These are phyloP conservation scores for Acanthopagrus latus DNA, from an alignment of 2,797 vertebrate species.

Conservation along the genomic window DNA sequence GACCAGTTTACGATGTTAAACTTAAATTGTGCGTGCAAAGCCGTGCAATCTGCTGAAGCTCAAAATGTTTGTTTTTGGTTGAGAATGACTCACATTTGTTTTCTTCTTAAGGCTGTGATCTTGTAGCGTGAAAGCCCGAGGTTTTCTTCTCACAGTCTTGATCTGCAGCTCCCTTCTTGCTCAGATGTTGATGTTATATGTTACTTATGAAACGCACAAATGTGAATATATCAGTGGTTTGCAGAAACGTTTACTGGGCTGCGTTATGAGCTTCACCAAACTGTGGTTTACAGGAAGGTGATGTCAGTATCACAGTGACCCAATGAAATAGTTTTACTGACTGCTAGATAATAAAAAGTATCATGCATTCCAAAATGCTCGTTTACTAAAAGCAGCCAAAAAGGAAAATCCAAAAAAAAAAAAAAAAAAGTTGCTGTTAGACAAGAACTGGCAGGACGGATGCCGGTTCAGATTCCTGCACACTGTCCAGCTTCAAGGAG, in stretches of 20 bases:
- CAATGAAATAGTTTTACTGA: not conserved
- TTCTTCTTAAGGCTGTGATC: not conserved
- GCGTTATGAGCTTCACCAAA: constrained; percentile 14
- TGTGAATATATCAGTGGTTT: no score
- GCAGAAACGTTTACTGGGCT: no score
- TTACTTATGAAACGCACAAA: no score
- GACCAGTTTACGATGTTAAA: constrained; percentile 41
- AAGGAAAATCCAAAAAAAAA: not conserved
- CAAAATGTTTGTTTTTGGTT: constrained; percentile 1
- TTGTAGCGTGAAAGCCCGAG: not conserved
- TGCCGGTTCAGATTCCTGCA: not conserved
- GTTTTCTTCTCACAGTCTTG: no score
- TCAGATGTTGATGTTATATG: not conserved
- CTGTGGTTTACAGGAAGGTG: not conserved
- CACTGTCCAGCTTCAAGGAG: not conserved
- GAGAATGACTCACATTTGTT: constrained; percentile 4
- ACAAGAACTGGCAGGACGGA: not conserved
- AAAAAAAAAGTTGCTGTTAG: not conserved
- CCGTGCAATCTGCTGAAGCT: constrained; percentile 41
- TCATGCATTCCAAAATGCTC: constrained; percentile 38
- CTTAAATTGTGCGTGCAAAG: constrained; percentile 3
- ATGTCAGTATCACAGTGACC: not conserved
- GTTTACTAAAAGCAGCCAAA: not conserved
- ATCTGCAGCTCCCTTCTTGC: no score
- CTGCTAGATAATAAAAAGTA: not conserved